A percentile compares a stretch with the other conserved stretches of the same genome.
Evolutionary conservation across 2,113 vertebrate genomes (phyloP).

Genomic region (Scophthalmus maximus): DNA sequence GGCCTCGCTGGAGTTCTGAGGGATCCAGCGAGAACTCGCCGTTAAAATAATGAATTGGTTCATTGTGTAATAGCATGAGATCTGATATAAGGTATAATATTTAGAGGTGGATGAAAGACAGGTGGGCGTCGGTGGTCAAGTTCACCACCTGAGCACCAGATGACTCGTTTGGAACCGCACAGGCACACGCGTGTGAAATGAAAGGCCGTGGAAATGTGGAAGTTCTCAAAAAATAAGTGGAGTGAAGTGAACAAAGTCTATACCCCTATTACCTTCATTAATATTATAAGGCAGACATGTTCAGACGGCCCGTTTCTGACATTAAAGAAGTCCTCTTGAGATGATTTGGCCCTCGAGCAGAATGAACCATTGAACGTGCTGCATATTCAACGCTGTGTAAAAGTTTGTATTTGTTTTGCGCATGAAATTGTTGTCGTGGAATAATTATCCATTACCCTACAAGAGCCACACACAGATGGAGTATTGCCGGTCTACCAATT

Average conservation of each 20-base stretch:
- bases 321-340: background rate
- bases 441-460: too few species aligned
- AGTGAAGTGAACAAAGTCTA: conserved; percentile 12
- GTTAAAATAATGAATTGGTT: conserved; percentile 64
- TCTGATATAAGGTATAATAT: conserved; percentile 20
- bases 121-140: conserved; percentile 33
- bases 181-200: conserved; percentile 11
- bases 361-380: background rate
- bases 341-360: background rate
- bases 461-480: too few species aligned
- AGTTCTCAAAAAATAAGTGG: conserved; percentile 44
- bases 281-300: background rate
- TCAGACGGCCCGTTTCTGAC: conserved; percentile 29
- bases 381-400: background rate
- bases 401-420: background rate
- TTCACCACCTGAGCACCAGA: conserved; percentile 65
- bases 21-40: conserved; percentile 14
- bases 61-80: conserved; percentile 17
- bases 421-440: too few species aligned
- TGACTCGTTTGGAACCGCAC: conserved; percentile 16
- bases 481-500: background rate
- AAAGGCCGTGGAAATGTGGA: conserved; percentile 26
- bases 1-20: conserved; percentile 23
- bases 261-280: conserved; percentile 14
- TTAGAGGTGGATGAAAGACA: conserved; percentile 44